A percentile compares a stretch with the other conserved stretches of the same genome.
These are phyloP conservation scores for Gulo gulo DNA, from an alignment of 2,113 vertebrate species.

Conservation along the genomic window DNA sequence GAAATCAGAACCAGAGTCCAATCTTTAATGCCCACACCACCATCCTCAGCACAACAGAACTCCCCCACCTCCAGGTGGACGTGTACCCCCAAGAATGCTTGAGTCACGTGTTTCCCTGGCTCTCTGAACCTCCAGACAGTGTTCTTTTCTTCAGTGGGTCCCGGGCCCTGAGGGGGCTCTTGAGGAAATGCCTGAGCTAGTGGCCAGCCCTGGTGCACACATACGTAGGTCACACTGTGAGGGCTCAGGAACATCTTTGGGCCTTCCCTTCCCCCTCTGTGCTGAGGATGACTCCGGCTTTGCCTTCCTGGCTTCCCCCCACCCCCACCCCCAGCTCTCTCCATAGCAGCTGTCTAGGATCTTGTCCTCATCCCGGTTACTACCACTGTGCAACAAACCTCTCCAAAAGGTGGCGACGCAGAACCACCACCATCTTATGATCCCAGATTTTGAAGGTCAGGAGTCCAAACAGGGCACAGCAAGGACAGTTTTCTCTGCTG, in stretches of 20 bases:
- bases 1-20: neutral
- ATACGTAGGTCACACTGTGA: neutral
- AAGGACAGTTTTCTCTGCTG: neutral
- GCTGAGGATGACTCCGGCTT: neutral
- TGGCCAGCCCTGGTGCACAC: accelerated
- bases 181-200: neutral
- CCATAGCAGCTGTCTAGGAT: neutral
- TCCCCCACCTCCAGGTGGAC: neutral
- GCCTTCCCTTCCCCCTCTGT: neutral
- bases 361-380: neutral
- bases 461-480: neutral
- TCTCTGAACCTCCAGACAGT: neutral
- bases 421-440: neutral
- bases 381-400: neutral
- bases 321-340: neutral
- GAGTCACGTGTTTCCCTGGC: neutral
- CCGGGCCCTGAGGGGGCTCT: neutral
- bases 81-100: neutral
- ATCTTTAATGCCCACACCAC: neutral
- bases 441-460: neutral
- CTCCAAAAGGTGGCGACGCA: neutral
- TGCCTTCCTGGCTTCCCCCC: neutral
- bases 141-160: neutral
- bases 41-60: neutral
- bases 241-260: neutral